These are phyloP conservation scores for Furnarius figulus DNA, from an alignment of 2,113 vertebrate genomes.

Conservation along the genomic window DNA sequence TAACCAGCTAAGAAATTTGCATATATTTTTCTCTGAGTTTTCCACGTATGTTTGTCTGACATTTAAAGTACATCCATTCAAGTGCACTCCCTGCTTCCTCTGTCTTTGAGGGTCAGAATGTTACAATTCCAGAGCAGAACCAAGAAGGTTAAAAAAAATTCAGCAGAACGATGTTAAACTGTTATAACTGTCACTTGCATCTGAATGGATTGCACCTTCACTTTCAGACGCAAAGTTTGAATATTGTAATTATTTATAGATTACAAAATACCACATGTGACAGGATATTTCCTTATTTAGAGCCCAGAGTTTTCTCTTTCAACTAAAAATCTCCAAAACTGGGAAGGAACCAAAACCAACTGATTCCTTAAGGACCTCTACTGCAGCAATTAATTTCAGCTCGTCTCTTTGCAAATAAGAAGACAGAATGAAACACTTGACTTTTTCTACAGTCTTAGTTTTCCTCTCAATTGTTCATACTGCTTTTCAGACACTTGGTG, in stretches of 20 bases:
- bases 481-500: background rate
- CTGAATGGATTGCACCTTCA: background rate
- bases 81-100: background rate
- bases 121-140: background rate
- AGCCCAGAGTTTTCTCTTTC: background rate
- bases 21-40: background rate
- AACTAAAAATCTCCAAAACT: background rate
- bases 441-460: background rate
- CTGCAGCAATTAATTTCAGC: background rate
- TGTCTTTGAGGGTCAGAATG: background rate
- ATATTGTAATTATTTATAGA: slow-evolving; percentile 3
- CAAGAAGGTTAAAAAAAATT: background rate
- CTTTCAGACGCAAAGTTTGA: background rate
- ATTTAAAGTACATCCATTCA: background rate
- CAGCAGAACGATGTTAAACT: background rate
- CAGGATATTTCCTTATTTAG: slow-evolving; percentile 57
- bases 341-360: background rate
- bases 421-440: slow-evolving; percentile 33
- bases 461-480: background rate
- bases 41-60: background rate
- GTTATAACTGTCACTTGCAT: background rate
- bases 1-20: background rate
- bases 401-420: background rate
- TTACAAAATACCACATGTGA: slow-evolving; percentile 53
- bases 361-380: background rate